Evolutionary conservation across 2,797 vertebrate species (phyloP).

Genomic region (Thalassophryne amazonica): DNA sequence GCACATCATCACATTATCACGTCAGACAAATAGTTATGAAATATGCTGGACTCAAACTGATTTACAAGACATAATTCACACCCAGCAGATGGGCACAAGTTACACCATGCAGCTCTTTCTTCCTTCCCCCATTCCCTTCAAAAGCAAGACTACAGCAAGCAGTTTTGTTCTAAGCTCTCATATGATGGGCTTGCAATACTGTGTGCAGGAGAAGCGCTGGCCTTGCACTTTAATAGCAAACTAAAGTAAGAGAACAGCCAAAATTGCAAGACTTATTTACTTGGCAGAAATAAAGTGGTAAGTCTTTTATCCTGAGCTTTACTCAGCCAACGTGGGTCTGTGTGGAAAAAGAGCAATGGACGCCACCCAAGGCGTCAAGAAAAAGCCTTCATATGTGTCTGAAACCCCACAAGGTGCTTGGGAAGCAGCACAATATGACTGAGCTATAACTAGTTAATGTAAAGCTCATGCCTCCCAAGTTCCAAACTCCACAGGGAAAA

Average conservation of each 20-base stretch:
- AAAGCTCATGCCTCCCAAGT: constrained; percentile 42
- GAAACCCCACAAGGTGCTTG: constrained; percentile 27
- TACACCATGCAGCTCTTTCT: constrained; percentile 1
- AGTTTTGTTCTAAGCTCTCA: constrained; percentile 24
- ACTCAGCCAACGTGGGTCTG: constrained; percentile 29
- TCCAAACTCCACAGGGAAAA: constrained; percentile 65
- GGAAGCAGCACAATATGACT: constrained; percentile 17
- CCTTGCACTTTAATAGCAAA: constrained; percentile 70
- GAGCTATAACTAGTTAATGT: constrained; percentile 50
- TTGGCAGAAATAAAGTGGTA: constrained; percentile 61
- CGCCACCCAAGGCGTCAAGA: constrained; percentile 52
- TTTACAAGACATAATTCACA: constrained; percentile 35
- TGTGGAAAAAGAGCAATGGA: constrained; percentile 24
- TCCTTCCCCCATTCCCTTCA: constrained; percentile 14
- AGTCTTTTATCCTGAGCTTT: constrained; percentile 61
- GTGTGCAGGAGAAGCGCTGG: constrained; percentile 40
- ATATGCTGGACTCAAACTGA: constrained; percentile 32
- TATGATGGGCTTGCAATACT: constrained; percentile 21
- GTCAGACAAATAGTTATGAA: constrained; percentile 24
- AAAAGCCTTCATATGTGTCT: constrained; percentile 40
- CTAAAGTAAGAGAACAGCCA: constrained; percentile 49
- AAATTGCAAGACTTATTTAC: constrained; percentile 71
- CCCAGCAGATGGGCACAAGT: constrained; percentile 36
- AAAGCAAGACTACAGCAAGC: constrained; percentile 30
- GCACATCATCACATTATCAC: constrained; percentile 25